A percentile compares a stretch with the other conserved stretches of the same genome.
Conservation (phyloP, 1,140 invertebrate genomes). For the Pseudobourletiella spinata region DNA sequence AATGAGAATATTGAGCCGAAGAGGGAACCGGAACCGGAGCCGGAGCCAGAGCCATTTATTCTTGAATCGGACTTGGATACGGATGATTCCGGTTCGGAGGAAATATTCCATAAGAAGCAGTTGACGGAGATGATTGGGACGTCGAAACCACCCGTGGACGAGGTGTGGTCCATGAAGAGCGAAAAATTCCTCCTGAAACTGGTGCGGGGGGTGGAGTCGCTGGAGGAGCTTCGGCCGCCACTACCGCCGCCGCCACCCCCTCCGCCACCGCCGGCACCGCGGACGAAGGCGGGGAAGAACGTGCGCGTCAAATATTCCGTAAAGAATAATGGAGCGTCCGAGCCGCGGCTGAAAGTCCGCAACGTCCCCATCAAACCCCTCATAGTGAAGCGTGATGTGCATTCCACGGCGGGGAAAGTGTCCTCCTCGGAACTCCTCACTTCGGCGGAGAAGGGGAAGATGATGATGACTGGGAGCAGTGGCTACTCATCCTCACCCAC, state of each 20-base stretch:
- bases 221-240: conserved; percentile 23
- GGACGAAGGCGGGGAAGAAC: not conserved
- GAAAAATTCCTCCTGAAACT: conserved; percentile 26
- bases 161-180: conserved; percentile 24
- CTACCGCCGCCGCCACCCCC: not conserved
- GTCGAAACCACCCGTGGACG: conserved; percentile 8
- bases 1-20: conserved; percentile 9
- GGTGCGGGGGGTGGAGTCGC: conserved; percentile 17
- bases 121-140: conserved; percentile 14
- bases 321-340: not conserved
- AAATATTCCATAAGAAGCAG: conserved; percentile 65
- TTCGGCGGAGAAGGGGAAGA: too few species aligned
- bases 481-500: too few species aligned
- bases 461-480: too few species aligned
- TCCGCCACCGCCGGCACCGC: not conserved
- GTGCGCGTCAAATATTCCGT: conserved; percentile 5
- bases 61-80: conserved; percentile 72
- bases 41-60: conserved; percentile 41
- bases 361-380: conserved; percentile 48
- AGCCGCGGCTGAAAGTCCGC: conserved; percentile 47
- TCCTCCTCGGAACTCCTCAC: too few species aligned
- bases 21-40: not conserved
- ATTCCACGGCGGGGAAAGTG: too few species aligned
- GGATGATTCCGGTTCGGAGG: conserved; percentile 69
- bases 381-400: conserved; percentile 18